Base-by-base conservation (phyloP, 2,888 invertebrate genomes). In the Caenorhabditis uteleia region DNA sequence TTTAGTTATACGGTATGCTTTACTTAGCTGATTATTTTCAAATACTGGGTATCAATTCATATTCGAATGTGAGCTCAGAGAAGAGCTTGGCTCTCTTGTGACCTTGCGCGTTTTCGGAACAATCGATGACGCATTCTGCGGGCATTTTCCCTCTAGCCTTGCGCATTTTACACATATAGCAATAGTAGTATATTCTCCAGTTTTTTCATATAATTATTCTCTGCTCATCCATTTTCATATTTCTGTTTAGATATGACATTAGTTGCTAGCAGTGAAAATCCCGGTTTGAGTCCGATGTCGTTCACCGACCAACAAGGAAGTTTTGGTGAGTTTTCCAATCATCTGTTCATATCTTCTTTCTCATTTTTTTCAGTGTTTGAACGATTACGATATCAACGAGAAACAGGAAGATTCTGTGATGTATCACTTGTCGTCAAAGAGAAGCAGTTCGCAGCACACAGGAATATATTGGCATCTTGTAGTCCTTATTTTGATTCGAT, bases 401-500 rank as follows among this genome's bases (percentile, higher is more conserved):
- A 87, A 68, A 84, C 85, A 31, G 88, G 87, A 60, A 84, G 87
- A 67, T 75, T 88, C 81, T 88, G 88, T 82, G 88, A 89, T 83
- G 85, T 88, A 10, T 86, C 87, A 10, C 84, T 89, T 10, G 86
- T 87, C 74, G 88, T 89, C 8, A 87, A 88, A 74, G 88, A 87
- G 46, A 86, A 85, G 73, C 85, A 87, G 64, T 87, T 88, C 70
- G 85, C 86, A 71, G 88, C 88, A 14, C 89, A 89, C 82, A 85
- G 88, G 40, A 88, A 87, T 82, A 87, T 89, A 51, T 82, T 89
- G 48, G 88, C 89, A 2, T 87, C 88, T 12, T 88, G 87, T 81
- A 88, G 88, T 55, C 88, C 89, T 0, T 88, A 88, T 81, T 88
- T 89, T 78, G 88, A 88, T 77, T 87, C 88, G 20, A 87, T 88